phyloP scores from a whole-genome alignment of 1,140 invertebrate species.

The Heliothis subflexa region DNA sequence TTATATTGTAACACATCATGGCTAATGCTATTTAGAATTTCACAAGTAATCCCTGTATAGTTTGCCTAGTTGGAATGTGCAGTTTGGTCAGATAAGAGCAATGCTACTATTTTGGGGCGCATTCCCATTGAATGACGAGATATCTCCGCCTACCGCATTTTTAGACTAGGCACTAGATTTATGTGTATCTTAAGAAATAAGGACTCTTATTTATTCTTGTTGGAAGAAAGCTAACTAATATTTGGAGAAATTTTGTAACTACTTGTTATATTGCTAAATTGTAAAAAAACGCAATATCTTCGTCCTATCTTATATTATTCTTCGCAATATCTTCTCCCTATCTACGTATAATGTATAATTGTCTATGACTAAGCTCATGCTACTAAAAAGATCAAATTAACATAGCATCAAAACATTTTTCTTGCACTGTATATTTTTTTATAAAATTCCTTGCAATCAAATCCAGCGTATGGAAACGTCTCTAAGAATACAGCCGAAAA shows the following conservation, averaged over 20 bases:
- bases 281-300: no score
- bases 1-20: not conserved
- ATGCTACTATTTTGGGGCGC: not conserved
- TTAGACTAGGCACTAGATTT: not conserved
- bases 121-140: conserved; percentile 19
- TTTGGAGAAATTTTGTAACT: no score
- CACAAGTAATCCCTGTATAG: conserved; percentile 1
- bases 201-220: not conserved
- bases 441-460: conserved; percentile 38
- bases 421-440: not conserved
- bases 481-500: conserved; percentile 58
- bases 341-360: no score
- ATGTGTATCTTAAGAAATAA: not conserved
- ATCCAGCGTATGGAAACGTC: conserved; percentile 52
- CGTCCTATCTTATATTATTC: no score
- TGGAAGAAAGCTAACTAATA: no score
- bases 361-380: no score
- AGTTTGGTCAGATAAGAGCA: not conserved
- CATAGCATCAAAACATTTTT: not conserved
- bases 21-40: not conserved
- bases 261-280: no score
- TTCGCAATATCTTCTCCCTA: no score
- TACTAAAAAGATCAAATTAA: not conserved
- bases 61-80: not conserved
- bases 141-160: not conserved